Evolutionary conservation across 1,140 invertebrate genomes (phyloP), one percentile per base, ranked within the genome.

Genomic region (Drosophila nigromelanica): DNA sequence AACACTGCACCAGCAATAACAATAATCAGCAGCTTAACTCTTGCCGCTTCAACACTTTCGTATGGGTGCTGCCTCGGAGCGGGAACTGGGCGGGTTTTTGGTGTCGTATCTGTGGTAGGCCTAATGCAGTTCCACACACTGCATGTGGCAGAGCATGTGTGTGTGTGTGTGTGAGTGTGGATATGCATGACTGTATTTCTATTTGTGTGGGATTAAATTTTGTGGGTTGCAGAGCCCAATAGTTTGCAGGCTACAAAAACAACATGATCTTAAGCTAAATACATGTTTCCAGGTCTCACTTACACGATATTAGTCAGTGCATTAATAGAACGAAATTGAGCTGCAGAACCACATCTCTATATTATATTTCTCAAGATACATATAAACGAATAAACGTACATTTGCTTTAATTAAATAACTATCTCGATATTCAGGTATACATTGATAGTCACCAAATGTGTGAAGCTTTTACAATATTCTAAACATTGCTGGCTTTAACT

Each of bases 1-100:
- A 62, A 24, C 33, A 33, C 3, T 15, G 7, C 6, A 24, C 10
- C 43, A 45, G 42, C 21, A 40, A 72, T 48, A 68, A 68, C 47
- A 62, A 63, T 35, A 54, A 61, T 50, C 37, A 42, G 10, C 21
- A 56, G 63, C 60, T 66, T 64, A 75, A 59, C 51, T 24, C 42
- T 33, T 48, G 51, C 39, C 56, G 66, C 61, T 50, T 27, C 59
- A 40, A 48, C 33, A 63, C 59, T 69, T 52, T 45, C 61, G 48
- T 40, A 10, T 56, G 15, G 37, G 6, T 11, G 33, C 39, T 55
- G 52, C 8, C 5, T 12, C 24, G 5, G 7, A n/a, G 6, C 7
- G 2, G 47, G 2, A 40, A 35, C 30, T 18, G 18, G 35, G 14
- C 11, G 35, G 3, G 21, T 14, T n/a, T 14, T 14, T 8, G 5